Conservation (phyloP, 2,888 invertebrate genomes). For the Volucella bombylans region DNA sequence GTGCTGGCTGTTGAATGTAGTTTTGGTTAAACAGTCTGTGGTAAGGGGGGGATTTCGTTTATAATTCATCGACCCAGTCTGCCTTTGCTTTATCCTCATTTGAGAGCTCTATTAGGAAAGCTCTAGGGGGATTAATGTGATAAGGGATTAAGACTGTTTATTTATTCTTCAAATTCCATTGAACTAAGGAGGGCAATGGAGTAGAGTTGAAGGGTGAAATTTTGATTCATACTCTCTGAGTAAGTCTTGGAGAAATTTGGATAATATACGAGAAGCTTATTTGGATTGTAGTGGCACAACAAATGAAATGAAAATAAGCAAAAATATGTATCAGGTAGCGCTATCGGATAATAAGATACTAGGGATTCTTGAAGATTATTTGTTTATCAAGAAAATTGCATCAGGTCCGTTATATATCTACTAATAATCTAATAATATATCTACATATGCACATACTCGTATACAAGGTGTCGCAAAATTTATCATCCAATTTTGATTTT, state of each 20-base stretch:
- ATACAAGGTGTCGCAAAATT: no score
- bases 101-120: slow-evolving; percentile 15
- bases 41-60: not conserved
- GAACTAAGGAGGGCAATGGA: slow-evolving; percentile 12
- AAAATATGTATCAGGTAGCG: no score
- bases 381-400: no score
- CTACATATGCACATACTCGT: no score
- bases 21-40: slow-evolving; percentile 2
- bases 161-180: slow-evolving; percentile 38
- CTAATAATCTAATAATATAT: no score
- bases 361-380: no score
- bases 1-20: not conserved
- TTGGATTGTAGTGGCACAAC: no score
- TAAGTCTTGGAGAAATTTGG: not conserved
- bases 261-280: no score
- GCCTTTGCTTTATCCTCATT: not conserved
- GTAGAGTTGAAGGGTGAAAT: slow-evolving; percentile 22
- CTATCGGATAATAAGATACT: no score
- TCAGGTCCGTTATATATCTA: no score
- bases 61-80: slow-evolving; percentile 20
- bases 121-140: slow-evolving; percentile 43
- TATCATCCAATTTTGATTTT: no score
- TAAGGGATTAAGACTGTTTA: slow-evolving; percentile 47
- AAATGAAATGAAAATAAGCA: no score
- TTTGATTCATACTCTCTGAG: not conserved